phyloP scores from a whole-genome alignment of 2,797 vertebrate species.

The Macropus fuliginosus region DNA sequence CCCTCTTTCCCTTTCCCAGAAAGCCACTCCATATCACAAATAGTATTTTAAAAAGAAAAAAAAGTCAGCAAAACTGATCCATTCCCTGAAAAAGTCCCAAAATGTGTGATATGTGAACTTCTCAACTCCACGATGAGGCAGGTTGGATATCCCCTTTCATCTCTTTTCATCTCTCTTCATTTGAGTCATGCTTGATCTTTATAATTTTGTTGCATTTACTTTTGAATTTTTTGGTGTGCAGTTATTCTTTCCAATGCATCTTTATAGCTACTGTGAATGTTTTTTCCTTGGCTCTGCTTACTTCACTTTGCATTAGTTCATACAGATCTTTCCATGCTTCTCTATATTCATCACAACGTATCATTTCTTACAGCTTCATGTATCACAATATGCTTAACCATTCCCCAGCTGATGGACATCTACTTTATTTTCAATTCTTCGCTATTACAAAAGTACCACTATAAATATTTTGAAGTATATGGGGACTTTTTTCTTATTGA shows the following conservation, averaged over 20 bases:
- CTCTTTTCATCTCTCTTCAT: background rate
- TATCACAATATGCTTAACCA: background rate
- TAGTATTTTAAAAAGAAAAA: background rate
- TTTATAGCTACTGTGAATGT: background rate
- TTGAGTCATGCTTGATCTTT: background rate
- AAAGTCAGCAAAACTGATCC: background rate
- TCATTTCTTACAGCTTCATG: background rate
- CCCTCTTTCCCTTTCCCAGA: background rate
- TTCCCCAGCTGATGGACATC: background rate
- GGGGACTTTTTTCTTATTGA: background rate
- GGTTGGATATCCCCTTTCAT: background rate
- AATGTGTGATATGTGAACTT: background rate
- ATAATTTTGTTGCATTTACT: background rate
- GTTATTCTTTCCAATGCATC: background rate
- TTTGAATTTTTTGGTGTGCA: background rate
- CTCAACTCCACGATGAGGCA: background rate
- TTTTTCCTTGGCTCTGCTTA: background rate
- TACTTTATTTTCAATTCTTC: background rate
- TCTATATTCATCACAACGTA: background rate
- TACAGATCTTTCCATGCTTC: background rate
- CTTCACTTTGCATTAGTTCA: background rate
- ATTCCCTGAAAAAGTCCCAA: background rate
- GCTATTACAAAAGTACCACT: background rate
- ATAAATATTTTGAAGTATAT: background rate
- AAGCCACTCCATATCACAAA: background rate